Evolutionary conservation across 1,140 invertebrate species (phyloP).

Genomic region (Scaptomyza graminum): DNA sequence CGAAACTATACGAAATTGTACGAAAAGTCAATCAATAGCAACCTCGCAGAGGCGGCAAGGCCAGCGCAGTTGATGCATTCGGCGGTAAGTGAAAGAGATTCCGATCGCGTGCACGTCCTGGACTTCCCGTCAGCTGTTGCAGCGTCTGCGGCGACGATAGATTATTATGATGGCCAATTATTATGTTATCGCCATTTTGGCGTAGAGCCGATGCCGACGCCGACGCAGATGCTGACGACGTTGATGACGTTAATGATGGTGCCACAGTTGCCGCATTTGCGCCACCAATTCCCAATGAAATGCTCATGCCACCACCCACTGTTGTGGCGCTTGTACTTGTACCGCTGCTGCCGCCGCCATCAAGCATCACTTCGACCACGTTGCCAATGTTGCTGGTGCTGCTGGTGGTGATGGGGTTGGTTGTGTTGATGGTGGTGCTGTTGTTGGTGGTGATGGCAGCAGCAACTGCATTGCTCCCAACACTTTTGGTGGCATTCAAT

Average conservation of each 20-base stretch:
- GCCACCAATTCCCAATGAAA: constrained; percentile 76
- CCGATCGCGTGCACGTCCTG: constrained; percentile 80
- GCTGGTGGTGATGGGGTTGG: constrained; percentile 25
- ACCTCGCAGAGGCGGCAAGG: constrained; percentile 80
- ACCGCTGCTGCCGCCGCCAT: constrained; percentile 41
- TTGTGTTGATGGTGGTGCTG: constrained; percentile 18
- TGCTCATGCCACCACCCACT: constrained; percentile 77
- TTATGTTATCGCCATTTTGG: constrained; percentile 34
- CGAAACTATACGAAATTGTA: constrained; percentile 46
- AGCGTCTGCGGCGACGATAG: constrained; percentile 70
- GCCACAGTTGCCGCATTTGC: constrained; percentile 44
- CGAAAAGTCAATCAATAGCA: constrained; percentile 56
- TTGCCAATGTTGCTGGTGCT: constrained; percentile 8
- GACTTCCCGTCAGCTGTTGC: constrained; percentile 82
- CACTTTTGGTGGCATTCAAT: constrained; percentile 80
- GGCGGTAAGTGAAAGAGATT: constrained; percentile 82
- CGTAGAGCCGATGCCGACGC: constrained; percentile 10
- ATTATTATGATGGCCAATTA: constrained; percentile 25
- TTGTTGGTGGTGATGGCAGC: constrained; percentile 34
- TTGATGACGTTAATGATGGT: constrained; percentile 22
- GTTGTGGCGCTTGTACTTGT: constrained; percentile 46
- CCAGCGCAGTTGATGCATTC: constrained; percentile 67
- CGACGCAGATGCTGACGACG: not conserved
- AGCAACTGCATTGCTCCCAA: constrained; percentile 63
- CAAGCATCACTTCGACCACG: constrained; percentile 36